Base-by-base conservation (phyloP, 2,797 vertebrate genomes). In the Enteromius argenteus region DNA sequence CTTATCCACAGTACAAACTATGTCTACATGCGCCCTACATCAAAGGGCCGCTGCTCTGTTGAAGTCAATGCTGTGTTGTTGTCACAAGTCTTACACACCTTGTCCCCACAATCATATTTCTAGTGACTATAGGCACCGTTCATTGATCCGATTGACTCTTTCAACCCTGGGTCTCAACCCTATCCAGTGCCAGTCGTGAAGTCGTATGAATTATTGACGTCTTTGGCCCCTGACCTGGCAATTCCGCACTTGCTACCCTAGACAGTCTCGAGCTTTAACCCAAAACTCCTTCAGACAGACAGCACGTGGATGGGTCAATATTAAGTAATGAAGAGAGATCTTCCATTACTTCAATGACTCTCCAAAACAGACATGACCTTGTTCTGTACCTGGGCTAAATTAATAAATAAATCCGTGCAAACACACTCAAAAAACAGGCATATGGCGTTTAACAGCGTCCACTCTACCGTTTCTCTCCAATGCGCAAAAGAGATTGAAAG, bases 401-500 rank as follows among this genome's bases (percentile, higher is more conserved):
- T 3, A 72, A 46, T 66, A 73, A 81, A 67, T 79, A 71, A 81
- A 82, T 74, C 69, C 69, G 69, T 74, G 80, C 80, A 49, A 64
- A 39, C 56, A 49, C 27, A 89, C 82, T 81, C 77, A 32, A 14
- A 80, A 79, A 90, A 91, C 90, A 75, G 79, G 86, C 89, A 90
- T 91, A 92, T 92, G 90, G 5, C 9, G 94, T 94, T 93, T 92
- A 94, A 92, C 76, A 90, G 87, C 87, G 71, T 90, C 91, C 91
- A 94, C 90, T 94, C 92, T 9, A 68, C 89, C 90, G 88, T 95
- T 95, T 95, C 94, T 86, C 86, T 49, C 74, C 88, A 88, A 56
- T 90, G 91, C 89, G 87, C 89, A 82, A 85, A 88, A 87, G 85
- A 91, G 90, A 91, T 90, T 58, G 89, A 91, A 93, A 92, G 75